These are phyloP conservation scores for Eonycteris spelaea DNA, from an alignment of 2,113 vertebrate genomes.

Conservation along the genomic window DNA sequence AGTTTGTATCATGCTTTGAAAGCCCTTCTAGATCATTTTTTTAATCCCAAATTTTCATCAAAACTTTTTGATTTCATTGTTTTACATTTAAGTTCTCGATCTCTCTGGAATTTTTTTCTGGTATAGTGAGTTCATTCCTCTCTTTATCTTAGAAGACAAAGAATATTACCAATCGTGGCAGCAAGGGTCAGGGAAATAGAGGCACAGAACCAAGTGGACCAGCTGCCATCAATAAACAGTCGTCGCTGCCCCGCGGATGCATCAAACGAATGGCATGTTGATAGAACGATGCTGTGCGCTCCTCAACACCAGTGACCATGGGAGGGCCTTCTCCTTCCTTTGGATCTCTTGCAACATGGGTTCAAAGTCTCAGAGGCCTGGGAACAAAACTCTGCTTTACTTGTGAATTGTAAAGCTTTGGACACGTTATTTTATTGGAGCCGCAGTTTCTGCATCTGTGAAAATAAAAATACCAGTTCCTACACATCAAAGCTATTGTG, in stretches of 20 bases:
- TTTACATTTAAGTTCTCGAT: neutral
- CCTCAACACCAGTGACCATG: neutral
- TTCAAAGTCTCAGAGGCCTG: neutral
- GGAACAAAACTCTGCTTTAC: neutral
- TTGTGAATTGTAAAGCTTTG: neutral
- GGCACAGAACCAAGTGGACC: rapidly evolving
- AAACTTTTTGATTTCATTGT: neutral
- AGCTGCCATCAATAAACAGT: neutral
- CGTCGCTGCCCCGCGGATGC: rapidly evolving
- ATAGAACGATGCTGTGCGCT: neutral
- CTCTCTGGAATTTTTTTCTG: neutral
- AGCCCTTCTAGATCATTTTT: neutral
- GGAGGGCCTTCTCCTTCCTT: neutral
- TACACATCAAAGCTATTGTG: neutral
- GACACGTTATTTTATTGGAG: neutral
- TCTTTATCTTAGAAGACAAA: neutral
- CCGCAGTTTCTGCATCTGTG: neutral
- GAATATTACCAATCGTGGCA: neutral
- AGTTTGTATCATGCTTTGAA: neutral
- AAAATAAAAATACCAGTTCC: neutral
- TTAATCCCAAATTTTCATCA: neutral
- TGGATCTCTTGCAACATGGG: neutral
- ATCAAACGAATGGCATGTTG: neutral
- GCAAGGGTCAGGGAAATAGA: neutral
- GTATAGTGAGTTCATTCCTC: neutral